Conservation (phyloP, 2,113 vertebrate species). For the Henicopernis longicauda region DNA sequence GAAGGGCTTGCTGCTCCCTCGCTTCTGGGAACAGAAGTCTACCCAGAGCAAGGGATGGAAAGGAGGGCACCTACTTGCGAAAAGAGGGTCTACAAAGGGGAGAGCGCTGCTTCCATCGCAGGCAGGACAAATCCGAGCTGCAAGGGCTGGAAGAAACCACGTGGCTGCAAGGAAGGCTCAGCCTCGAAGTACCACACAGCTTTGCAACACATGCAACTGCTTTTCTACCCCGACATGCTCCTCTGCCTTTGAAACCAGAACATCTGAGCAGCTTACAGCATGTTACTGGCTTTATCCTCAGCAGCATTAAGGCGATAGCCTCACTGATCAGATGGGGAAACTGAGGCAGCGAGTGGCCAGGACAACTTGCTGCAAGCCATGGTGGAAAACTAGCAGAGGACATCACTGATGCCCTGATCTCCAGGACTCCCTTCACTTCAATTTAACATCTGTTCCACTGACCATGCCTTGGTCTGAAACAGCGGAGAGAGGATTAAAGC, state of each 20-base stretch:
- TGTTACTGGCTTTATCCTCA: no score
- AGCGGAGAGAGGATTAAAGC: background rate
- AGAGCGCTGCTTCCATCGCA: fast-evolving
- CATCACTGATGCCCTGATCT: background rate
- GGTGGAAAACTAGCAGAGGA: background rate
- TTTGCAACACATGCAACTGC: background rate
- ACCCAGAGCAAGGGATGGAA: background rate
- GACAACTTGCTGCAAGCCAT: background rate
- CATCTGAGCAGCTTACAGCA: background rate
- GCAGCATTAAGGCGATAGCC: background rate
- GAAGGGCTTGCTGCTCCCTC: background rate
- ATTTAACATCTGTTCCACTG: background rate
- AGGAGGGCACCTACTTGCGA: fast-evolving
- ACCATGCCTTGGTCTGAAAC: fast-evolving
- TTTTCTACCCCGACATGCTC: background rate
- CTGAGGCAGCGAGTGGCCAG: background rate
- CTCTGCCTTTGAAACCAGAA: background rate
- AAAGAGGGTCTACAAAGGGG: background rate
- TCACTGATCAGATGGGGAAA: background rate
- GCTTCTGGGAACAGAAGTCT: background rate
- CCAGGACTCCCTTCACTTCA: background rate
- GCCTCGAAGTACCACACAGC: background rate
- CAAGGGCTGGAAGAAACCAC: background rate
- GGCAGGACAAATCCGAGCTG: background rate
- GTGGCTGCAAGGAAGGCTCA: background rate